These are phyloP conservation scores for Rhinichthys osculus DNA, from an alignment of 2,797 vertebrate species.

Conservation along the genomic window DNA sequence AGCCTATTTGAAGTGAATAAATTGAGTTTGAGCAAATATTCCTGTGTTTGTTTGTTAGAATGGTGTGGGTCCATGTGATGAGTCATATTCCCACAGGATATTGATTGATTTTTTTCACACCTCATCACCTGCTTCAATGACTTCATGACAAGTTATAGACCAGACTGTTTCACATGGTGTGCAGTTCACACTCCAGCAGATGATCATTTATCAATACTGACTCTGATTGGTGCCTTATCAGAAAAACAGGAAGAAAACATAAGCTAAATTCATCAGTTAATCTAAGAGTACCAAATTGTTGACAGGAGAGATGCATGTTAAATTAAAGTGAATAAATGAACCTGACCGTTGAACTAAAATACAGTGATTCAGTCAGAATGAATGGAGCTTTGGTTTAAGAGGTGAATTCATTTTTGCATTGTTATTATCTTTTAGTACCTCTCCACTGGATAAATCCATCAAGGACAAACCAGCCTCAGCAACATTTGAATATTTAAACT, in stretches of 20 bases:
- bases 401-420: neutral
- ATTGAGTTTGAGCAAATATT: slow-evolving; percentile 8
- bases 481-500: slow-evolving; percentile 17
- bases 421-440: neutral
- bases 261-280: neutral
- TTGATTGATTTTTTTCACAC: slow-evolving; percentile 42
- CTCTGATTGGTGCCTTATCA: slow-evolving; percentile 22
- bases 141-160: slow-evolving; percentile 28
- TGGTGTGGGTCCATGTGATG: neutral
- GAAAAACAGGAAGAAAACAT: neutral
- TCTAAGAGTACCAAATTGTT: slow-evolving; percentile 10
- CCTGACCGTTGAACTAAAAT: neutral
- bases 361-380: neutral
- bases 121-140: slow-evolving; percentile 27
- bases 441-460: neutral
- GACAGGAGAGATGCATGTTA: slow-evolving; percentile 23
- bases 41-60: neutral
- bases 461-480: slow-evolving; percentile 15
- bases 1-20: neutral
- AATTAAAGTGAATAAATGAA: slow-evolving; percentile 24
- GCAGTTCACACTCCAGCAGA: slow-evolving; percentile 40
- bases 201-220: slow-evolving; percentile 47
- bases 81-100: slow-evolving; percentile 7
- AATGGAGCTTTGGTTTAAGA: neutral
- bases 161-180: slow-evolving; percentile 25